A percentile compares a stretch with the other conserved stretches of the same genome.
Evolutionary conservation across 2,888 invertebrate species (phyloP).

Genomic region (Anodontia alba): DNA sequence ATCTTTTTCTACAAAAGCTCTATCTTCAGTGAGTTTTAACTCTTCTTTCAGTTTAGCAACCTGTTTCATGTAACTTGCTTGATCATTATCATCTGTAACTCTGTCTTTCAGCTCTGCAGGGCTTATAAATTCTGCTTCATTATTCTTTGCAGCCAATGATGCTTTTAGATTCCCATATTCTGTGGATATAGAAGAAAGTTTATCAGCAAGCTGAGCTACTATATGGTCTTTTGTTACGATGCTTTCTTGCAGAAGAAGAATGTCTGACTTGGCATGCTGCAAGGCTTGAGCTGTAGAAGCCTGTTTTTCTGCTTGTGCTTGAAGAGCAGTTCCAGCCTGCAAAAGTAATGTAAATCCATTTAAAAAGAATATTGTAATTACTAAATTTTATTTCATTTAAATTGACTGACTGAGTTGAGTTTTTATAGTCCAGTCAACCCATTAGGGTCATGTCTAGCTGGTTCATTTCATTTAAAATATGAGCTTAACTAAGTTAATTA

Average conservation of each 20-base stretch:
- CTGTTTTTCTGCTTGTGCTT: conserved; percentile 73
- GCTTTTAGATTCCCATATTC: conserved; percentile 56
- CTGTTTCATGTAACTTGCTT: neutral
- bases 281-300: conserved; percentile 74
- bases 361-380: too few relatives aligned
- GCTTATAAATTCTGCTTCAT: neutral
- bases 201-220: conserved; percentile 59
- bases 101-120: neutral
- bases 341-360: conserved; percentile 26
- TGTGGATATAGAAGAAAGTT: conserved; percentile 49
- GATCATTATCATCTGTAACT: neutral
- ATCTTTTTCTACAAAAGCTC: neutral
- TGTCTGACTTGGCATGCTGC: conserved; percentile 80
- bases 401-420: too few relatives aligned
- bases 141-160: neutral
- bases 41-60: conserved; percentile 27
- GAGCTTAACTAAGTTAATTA: too few relatives aligned
- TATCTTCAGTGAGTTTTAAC: conserved; percentile 1
- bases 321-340: conserved; percentile 79
- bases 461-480: too few relatives aligned
- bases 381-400: too few relatives aligned
- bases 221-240: conserved; percentile 67
- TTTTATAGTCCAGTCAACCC: too few relatives aligned
- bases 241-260: conserved; percentile 75
- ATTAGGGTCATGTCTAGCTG: too few relatives aligned